Evolutionary conservation across 30 jellyfish, hydroid and myxozoan species (phyloP).

Genomic region (Aurelia aurita complex sp. Pacific): DNA sequence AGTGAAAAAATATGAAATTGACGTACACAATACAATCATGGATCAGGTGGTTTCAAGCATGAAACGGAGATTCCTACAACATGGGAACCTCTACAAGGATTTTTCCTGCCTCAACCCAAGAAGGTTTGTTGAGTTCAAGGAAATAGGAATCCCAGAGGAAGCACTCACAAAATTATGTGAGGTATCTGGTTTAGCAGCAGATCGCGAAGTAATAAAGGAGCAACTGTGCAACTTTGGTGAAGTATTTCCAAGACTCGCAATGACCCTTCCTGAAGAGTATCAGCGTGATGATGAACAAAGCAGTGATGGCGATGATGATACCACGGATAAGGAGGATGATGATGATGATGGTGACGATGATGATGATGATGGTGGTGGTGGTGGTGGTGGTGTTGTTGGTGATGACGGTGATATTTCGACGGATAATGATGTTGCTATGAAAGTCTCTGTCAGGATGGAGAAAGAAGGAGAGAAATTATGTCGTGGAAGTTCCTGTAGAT

Average conservation of each 20-base stretch:
- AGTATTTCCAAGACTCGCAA: not conserved
- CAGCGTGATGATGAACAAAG: too few relatives aligned
- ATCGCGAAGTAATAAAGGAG: constrained; percentile 12
- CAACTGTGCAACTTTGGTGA: not conserved
- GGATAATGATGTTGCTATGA: too few relatives aligned
- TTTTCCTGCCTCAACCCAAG: constrained; percentile 32
- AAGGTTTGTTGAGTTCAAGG: constrained; percentile 14
- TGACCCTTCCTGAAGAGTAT: too few relatives aligned
- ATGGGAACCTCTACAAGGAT: constrained; percentile 15
- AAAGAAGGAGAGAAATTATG: too few relatives aligned
- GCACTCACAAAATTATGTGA: constrained; percentile 5
- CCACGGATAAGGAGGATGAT: too few relatives aligned
- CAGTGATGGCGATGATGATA: too few relatives aligned
- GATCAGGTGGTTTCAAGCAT: constrained; percentile 18
- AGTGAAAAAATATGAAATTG: not conserved
- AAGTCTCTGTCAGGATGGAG: too few relatives aligned
- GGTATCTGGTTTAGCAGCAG: constrained; percentile 20
- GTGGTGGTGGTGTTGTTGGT: too few relatives aligned
- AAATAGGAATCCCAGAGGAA: constrained; percentile 16
- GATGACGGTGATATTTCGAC: too few relatives aligned
- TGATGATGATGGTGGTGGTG: too few relatives aligned
- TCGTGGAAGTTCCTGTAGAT: too few relatives aligned
- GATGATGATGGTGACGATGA: too few relatives aligned
- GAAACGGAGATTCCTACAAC: constrained; percentile 26
- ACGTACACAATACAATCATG: constrained; percentile 19